Conservation (phyloP, 2,797 vertebrate species). For the Anas bahamensis region DNA sequence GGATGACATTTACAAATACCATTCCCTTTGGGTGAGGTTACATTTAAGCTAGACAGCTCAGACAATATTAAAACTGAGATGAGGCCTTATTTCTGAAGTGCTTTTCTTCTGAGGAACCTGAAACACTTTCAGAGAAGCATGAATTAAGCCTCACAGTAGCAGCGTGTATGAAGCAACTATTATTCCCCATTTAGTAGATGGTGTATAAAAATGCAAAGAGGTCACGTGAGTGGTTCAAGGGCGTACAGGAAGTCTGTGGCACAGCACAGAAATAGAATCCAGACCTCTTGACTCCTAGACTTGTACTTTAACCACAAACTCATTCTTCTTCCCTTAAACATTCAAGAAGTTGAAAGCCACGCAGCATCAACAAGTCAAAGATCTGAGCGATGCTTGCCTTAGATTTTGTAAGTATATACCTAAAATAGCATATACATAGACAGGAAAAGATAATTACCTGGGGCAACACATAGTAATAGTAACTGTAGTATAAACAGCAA, state of each 20-base stretch:
- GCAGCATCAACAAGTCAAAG: slow-evolving; percentile 16
- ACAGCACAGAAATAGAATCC: slow-evolving; percentile 48
- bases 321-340: slow-evolving; percentile 29
- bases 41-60: neutral
- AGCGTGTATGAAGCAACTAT: neutral
- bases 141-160: slow-evolving; percentile 5
- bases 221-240: neutral
- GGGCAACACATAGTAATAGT: neutral
- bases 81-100: slow-evolving; percentile 11
- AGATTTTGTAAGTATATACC: neutral
- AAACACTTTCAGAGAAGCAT: neutral
- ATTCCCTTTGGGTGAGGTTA: slow-evolving; percentile 6
- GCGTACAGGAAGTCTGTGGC: slow-evolving; percentile 26
- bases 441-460: slow-evolving; percentile 17
- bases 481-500: neutral
- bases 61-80: slow-evolving; percentile 14
- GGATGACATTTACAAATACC: slow-evolving; percentile 51
- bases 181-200: neutral
- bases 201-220: slow-evolving; percentile 18
- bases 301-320: slow-evolving; percentile 11
- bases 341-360: slow-evolving; percentile 4
- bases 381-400: neutral
- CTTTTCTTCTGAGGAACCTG: neutral
- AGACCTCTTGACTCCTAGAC: slow-evolving; percentile 42
- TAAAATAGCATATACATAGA: slow-evolving; percentile 8